phyloP scores from a whole-genome alignment of 2,797 vertebrate species.

The Scolopax rusticola region DNA sequence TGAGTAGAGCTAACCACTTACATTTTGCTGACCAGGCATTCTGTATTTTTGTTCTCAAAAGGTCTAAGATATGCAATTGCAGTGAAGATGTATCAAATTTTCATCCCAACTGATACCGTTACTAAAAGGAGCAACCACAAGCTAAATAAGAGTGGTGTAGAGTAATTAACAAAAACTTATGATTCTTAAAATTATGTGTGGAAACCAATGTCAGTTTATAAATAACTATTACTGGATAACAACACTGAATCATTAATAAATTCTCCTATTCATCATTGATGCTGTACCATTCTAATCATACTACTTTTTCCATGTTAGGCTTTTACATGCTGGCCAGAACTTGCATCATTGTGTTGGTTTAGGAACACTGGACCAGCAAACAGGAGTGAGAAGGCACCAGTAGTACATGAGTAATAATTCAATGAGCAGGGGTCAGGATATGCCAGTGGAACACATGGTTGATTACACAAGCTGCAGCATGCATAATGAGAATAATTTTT shows the following conservation, averaged over 20 bases:
- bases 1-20: neutral
- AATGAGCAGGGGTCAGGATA: neutral
- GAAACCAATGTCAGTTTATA: neutral
- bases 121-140: neutral
- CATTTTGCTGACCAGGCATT: neutral
- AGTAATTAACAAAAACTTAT: neutral
- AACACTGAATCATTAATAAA: neutral
- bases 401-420: accelerated
- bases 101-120: neutral
- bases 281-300: neutral
- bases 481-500: neutral
- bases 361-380: neutral
- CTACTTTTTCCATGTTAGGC: neutral
- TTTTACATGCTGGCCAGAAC: neutral
- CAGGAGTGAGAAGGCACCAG: too few relatives aligned
- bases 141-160: neutral
- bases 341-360: neutral
- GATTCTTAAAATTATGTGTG: neutral
- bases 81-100: neutral
- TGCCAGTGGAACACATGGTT: neutral
- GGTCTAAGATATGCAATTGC: neutral
- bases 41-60: neutral
- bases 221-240: neutral
- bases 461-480: neutral
- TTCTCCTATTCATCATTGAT: neutral